Evolutionary conservation across 2,888 invertebrate genomes (phyloP), one percentile per base, ranked within the genome.

Genomic region (Frankliniella fusca): DNA sequence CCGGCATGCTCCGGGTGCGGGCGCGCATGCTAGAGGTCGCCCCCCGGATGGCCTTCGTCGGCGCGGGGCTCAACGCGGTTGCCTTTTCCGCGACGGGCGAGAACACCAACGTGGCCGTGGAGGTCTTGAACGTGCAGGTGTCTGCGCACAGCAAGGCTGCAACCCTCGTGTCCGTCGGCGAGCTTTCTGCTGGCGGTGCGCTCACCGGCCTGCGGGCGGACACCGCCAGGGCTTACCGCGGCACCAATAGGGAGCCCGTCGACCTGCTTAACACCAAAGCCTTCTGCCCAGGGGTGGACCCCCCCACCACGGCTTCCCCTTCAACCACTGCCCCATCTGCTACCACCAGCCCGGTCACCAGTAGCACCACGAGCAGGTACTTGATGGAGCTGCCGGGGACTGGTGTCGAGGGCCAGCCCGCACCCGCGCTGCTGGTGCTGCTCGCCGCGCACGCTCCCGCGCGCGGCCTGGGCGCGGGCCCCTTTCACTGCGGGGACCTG

Each of bases 401-500:
- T 1, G 70, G 70, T 27, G 70, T 12, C 11, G 70, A 8, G 11
- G 70, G 70, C 23, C 23, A 76, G 70, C 70, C 70, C 70, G 70
- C 70, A 12, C 70, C 70, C 23, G 70, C 70, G 70, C 70, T 76
- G 70, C 70, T 76, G 70, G 70, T 76, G 70, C 70, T 76, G 70
- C 70, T 76, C 10, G 70, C 70, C 7, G 70, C 70, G 27, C 70
- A 76, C 27, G 27, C 70, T 27, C 70, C 70, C 27, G 23, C 70
- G 27, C 70, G 27, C 83, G 85, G 50, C 54, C 84, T 85, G 28
- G 86, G 86, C 12, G 82, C 83, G 11, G 85, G 86, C 54, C 85
- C 86, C 54, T 86, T 87, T 82, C 84, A 85, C 7, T 89, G 89
- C 85, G 88, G 89, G 10, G 83, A 84, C 5, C 86, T 88, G 76